Percentiles rank a stretch among this genome's conserved stretches.
phyloP scores from a whole-genome alignment of 1,140 invertebrate genomes.

The Philotrypesis tridentata region DNA sequence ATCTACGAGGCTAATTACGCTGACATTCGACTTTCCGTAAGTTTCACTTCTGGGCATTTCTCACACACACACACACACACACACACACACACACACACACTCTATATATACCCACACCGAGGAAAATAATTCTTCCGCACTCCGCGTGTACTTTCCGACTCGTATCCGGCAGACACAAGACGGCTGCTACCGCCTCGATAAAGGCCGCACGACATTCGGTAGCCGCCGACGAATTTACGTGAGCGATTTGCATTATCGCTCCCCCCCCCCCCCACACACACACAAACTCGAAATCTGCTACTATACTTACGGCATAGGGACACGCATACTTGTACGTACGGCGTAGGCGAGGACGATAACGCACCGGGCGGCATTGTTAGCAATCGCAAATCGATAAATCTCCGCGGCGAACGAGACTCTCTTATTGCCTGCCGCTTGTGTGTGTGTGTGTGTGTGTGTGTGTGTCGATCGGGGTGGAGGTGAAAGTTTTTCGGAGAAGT shows the following conservation, averaged over 20 bases:
- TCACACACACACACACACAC: too few relatives aligned
- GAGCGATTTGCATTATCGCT: conserved; percentile 38
- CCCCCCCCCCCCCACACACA: too few relatives aligned
- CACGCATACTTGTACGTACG: background rate
- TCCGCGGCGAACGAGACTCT: background rate
- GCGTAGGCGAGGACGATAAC: background rate
- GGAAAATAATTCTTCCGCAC: conserved; percentile 3
- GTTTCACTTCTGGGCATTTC: background rate
- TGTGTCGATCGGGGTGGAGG: too few relatives aligned
- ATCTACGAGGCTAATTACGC: background rate
- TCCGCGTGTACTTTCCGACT: background rate
- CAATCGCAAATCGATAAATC: conserved; percentile 41
- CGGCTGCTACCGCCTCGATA: background rate
- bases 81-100: too few relatives aligned
- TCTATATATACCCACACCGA: too few relatives aligned
- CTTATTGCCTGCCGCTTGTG: too few relatives aligned
- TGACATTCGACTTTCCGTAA: background rate
- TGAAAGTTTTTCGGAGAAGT: conserved; percentile 25
- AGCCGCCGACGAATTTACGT: conserved; percentile 29
- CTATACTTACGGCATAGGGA: background rate
- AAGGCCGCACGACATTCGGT: background rate
- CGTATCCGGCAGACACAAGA: background rate
- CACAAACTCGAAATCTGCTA: background rate
- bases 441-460: too few relatives aligned
- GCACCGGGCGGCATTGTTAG: conserved; percentile 15